phyloP scores from a whole-genome alignment of 2,113 vertebrate genomes.

The Chaenogobius annularis region DNA sequence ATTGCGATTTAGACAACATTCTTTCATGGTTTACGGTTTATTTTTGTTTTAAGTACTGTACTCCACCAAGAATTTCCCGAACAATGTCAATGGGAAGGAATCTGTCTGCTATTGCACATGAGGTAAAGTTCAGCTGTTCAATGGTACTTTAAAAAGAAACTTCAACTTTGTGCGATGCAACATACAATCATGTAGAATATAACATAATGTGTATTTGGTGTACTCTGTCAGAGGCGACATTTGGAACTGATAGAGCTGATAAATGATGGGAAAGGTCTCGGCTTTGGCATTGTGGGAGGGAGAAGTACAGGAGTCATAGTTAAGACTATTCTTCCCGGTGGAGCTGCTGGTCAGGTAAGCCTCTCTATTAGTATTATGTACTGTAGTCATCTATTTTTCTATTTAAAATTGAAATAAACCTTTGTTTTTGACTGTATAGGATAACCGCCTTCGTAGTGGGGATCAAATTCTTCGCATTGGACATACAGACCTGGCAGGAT shows the following conservation, averaged over 20 bases:
- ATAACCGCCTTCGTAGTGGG: conserved; percentile 86
- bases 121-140: conserved; percentile 49
- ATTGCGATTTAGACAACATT: background rate
- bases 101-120: conserved; percentile 67
- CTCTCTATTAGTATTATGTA: background rate
- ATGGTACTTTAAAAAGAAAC: background rate
- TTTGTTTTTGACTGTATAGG: conserved; percentile 62
- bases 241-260: conserved; percentile 90
- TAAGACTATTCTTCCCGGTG: conserved; percentile 93
- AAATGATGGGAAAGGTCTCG: conserved; percentile 93
- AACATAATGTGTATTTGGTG: background rate
- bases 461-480: conserved; percentile 93
- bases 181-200: background rate
- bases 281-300: conserved; percentile 95
- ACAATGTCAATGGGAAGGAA: conserved; percentile 72
- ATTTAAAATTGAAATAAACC: background rate
- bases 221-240: conserved; percentile 75
- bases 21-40: background rate
- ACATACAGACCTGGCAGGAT: conserved; percentile 85
- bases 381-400: background rate
- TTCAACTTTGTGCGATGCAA: background rate
- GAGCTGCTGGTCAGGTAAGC: conserved; percentile 88
- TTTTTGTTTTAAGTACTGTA: conserved; percentile 68
- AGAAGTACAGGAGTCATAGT: conserved; percentile 91
- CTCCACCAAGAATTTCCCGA: conserved; percentile 68